A percentile compares a stretch with the other conserved stretches of the same genome.
Conservation (phyloP, 2,113 vertebrate genomes). For the Cranoglanis bouderius region DNA sequence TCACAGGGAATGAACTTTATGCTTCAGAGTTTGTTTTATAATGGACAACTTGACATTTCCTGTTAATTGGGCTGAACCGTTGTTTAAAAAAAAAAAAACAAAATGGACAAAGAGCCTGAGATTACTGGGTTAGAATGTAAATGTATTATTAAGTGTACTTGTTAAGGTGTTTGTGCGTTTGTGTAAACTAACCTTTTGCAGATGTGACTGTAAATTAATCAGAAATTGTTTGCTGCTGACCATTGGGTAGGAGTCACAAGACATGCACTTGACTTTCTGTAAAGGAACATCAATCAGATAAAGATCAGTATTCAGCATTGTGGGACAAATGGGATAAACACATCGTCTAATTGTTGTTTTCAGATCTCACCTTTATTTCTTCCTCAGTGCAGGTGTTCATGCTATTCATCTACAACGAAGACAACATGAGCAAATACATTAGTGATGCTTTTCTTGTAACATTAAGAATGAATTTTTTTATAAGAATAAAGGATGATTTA, state of each 20-base stretch:
- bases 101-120: background rate
- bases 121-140: too few relatives aligned
- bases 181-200: conserved; percentile 64
- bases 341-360: background rate
- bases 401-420: conserved; percentile 49
- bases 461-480: background rate
- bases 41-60: background rate
- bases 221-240: conserved; percentile 53
- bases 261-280: conserved; percentile 57
- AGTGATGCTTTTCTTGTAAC: conserved; percentile 7
- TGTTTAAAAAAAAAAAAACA: background rate
- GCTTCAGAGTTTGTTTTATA: background rate
- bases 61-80: background rate
- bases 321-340: background rate
- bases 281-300: conserved; percentile 15
- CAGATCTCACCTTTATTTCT: conserved; percentile 43
- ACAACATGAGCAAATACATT: conserved; percentile 9
- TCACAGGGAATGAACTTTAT: background rate
- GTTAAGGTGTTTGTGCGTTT: background rate
- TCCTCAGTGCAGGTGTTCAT: conserved; percentile 30
- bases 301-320: conserved; percentile 7
- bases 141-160: background rate
- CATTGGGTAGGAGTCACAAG: conserved; percentile 54
- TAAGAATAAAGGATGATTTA: background rate
- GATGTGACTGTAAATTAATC: conserved; percentile 52